Evolutionary conservation across 1,140 invertebrate species (phyloP), one percentile per base, ranked within the genome.

Genomic region (Trichoplusia ni): DNA sequence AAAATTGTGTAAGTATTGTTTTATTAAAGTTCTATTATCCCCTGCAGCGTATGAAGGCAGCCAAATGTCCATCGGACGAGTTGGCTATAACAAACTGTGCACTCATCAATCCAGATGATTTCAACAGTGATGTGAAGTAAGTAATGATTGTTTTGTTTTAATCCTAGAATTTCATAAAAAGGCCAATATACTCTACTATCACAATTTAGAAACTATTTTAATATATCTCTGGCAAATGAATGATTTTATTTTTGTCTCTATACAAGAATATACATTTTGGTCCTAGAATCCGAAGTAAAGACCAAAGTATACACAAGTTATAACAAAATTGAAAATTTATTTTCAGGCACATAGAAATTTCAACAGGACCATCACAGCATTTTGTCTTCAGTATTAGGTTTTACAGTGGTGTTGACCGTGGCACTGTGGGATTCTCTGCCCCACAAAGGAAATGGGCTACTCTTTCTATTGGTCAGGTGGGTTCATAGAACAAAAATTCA

Each of bases 371-470:
- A 13, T 94, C 94, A 11, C 94, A 95, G 76, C 94, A 94, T 68
- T 99, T 94, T 90, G 92, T 99, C 1, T 99, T 99, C 84, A 96
- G 97, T 0, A 91, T 98, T 25, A 94, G 93, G 79, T 93, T 93
- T 59, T 94, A 96, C 84, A 91, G 92, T 53, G 93, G 94, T 21
- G 93, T 99, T 47, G 93, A 94, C 11, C 92, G 93, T 61, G 95
- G 95, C 9, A 92, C 94, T 61, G 93, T 99, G 53, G 98, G 97
- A 1, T 99, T 99, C 86, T 98, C 96, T 77, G 92, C 97, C 54
- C 95, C 96, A 2, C 95, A 99, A 86, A 93, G 99, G 75, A 99
- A 99, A 93, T 99, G 98, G 98, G 98, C 98, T 0, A 95, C 94
- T 35, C 92, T 99, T 2, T 98, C 97, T 4, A 93, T 99, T 68